These are phyloP conservation scores for Pithys albifrons DNA, from an alignment of 2,113 vertebrate species.

Conservation along the genomic window DNA sequence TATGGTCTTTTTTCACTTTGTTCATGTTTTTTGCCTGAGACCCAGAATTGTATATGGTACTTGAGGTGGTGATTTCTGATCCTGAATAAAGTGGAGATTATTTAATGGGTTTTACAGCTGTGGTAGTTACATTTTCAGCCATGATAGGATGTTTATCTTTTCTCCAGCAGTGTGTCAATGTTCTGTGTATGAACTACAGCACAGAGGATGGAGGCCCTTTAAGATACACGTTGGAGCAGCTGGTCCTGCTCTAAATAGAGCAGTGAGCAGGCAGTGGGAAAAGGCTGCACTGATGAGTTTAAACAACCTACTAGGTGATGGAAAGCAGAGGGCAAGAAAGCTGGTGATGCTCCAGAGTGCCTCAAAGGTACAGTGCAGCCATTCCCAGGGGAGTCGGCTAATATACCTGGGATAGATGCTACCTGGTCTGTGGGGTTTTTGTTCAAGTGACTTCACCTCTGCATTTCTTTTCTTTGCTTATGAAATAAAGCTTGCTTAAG, in stretches of 20 bases:
- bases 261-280: background rate
- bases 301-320: background rate
- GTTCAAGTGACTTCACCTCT: background rate
- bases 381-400: background rate
- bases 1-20: background rate
- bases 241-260: background rate
- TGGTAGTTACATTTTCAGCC: slow-evolving; percentile 1
- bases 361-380: background rate
- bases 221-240: background rate
- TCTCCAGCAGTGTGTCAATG: background rate
- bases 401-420: background rate
- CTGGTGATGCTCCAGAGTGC: background rate
- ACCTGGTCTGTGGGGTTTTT: background rate
- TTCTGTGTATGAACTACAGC: background rate
- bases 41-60: background rate
- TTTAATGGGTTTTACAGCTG: background rate
- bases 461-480: background rate
- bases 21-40: background rate
- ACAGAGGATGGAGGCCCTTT: background rate
- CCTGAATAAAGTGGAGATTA: background rate
- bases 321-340: background rate
- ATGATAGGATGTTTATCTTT: slow-evolving; percentile 49
- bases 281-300: background rate
- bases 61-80: slow-evolving; percentile 4
- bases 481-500: background rate